Percentiles rank a stretch among this genome's conserved stretches.
Evolutionary conservation across 2,797 vertebrate species (phyloP).

Genomic region (Hyperoplus immaculatus): DNA sequence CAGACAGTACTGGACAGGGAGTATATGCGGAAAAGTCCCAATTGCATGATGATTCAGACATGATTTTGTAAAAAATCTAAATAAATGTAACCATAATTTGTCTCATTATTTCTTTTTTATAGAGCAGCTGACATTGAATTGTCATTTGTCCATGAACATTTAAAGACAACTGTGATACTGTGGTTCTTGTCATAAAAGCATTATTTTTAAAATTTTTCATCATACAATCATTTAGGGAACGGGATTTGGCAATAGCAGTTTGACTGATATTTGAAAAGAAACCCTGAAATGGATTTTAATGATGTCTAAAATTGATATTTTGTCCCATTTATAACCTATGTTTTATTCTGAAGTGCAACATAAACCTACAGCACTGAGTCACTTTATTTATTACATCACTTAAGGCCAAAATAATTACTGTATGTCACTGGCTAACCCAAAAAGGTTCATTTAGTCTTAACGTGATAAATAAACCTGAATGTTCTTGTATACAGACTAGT

Average conservation of each 20-base stretch:
- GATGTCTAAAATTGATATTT: neutral
- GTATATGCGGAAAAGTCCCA: constrained; percentile 26
- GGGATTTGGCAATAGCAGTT: neutral
- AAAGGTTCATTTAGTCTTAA: too few relatives aligned
- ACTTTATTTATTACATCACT: constrained; percentile 6
- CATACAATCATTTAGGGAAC: neutral
- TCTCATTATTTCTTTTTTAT: constrained; percentile 33
- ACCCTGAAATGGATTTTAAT: too few relatives aligned
- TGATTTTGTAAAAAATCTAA: constrained; percentile 61
- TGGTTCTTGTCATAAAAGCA: neutral
- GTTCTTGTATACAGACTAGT: too few relatives aligned
- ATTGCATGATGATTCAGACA: constrained; percentile 61
- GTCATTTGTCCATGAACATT: neutral
- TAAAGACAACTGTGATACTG: neutral
- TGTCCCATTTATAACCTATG: neutral
- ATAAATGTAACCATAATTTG: constrained; percentile 56
- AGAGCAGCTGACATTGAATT: too few relatives aligned
- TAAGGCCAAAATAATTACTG: neutral
- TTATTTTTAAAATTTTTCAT: neutral
- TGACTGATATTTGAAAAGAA: constrained; percentile 10
- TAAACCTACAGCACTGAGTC: neutral
- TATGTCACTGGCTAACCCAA: too few relatives aligned
- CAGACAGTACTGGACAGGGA: constrained; percentile 28
- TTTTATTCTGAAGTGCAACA: constrained; percentile 7
- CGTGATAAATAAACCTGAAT: too few relatives aligned